Evolutionary conservation across 2,888 invertebrate species (phyloP), one percentile per base, ranked within the genome.

Genomic region (Vanessa cardui): DNA sequence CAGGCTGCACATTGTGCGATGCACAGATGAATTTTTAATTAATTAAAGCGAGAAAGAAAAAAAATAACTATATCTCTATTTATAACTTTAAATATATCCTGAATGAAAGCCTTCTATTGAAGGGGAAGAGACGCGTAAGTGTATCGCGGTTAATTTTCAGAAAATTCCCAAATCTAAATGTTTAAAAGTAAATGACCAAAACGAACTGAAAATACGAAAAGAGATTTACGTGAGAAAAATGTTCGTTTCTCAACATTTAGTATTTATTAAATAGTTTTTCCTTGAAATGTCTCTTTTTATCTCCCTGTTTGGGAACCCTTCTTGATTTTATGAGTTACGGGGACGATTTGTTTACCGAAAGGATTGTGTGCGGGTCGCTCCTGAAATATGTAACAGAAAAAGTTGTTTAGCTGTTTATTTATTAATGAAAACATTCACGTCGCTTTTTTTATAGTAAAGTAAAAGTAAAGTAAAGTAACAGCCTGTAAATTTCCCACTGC

Each of bases 21-120:
- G 66, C 44, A 56, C 61, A 58, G 61, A 66, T 64, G 61, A 58
- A n/a, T 56, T 68, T 65, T 68, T 68, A 65, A 71, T 71, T 71
- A 58, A 71, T 61, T 62, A 65, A 59, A 68, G 52, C 52, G 0
- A 8, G 45, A 63, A 47, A 21, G 12, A 58, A 21, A 39, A 33
- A 46, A 45, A 49, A 21, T 62, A 50, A 58, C 52, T 63, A 60
- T 69, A 21, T 56, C 33, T 47, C 33, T 39, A 56, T 54, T 54
- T 31, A 54, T 16, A 54, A 31, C 12, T 12, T 39, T 12, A 12
- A 31, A 56, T 54, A 45, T 15, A 20, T 20, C 45, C 18, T 16
- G 9, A 15, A 16, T n/a, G 16, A 46, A 9, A 15, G 47, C 20
- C 3, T 49, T n/a, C 12, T 61, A 39, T 39, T 39, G 12, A 12